phyloP scores from a whole-genome alignment of 1,140 invertebrate species.

The Dreissena rostriformis region DNA sequence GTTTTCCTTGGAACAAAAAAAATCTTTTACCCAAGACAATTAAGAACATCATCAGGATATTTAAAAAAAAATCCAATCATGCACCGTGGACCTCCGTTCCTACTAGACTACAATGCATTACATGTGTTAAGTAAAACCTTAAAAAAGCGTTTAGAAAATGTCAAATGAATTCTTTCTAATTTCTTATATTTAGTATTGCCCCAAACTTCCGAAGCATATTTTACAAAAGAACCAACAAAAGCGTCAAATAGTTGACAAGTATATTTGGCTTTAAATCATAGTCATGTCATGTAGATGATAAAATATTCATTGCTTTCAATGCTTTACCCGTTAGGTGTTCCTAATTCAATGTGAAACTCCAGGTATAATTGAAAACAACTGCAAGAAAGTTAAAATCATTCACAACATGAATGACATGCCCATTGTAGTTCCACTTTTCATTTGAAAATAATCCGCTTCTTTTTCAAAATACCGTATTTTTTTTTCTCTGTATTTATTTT shows the following conservation, averaged over 20 bases:
- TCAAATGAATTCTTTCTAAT: conserved; percentile 20
- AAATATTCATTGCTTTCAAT: conserved; percentile 21
- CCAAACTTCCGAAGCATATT: conserved; percentile 20
- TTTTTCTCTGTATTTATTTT: conserved; percentile 26
- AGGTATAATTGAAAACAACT: background rate
- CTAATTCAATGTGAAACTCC: conserved; percentile 6
- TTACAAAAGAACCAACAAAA: conserved; percentile 15
- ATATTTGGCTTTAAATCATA: background rate
- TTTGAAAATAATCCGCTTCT: background rate
- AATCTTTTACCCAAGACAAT: too few species aligned
- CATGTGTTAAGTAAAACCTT: conserved; percentile 17
- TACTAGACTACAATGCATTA: too few species aligned
- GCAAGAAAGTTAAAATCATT: conserved; percentile 22
- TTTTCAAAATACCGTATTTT: conserved; percentile 6
- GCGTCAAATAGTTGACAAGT: conserved; percentile 40
- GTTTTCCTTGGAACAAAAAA: too few species aligned
- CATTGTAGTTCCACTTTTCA: background rate
- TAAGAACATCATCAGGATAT: too few species aligned
- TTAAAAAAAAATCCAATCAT: too few species aligned
- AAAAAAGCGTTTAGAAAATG: conserved; percentile 25
- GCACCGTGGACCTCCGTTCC: too few species aligned
- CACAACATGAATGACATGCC: conserved; percentile 8
- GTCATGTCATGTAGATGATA: background rate
- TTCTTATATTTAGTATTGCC: background rate
- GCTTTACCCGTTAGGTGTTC: conserved; percentile 5